These are phyloP conservation scores for Heterohyrax brucei DNA, from an alignment of 2,797 vertebrate genomes.

Conservation along the genomic window DNA sequence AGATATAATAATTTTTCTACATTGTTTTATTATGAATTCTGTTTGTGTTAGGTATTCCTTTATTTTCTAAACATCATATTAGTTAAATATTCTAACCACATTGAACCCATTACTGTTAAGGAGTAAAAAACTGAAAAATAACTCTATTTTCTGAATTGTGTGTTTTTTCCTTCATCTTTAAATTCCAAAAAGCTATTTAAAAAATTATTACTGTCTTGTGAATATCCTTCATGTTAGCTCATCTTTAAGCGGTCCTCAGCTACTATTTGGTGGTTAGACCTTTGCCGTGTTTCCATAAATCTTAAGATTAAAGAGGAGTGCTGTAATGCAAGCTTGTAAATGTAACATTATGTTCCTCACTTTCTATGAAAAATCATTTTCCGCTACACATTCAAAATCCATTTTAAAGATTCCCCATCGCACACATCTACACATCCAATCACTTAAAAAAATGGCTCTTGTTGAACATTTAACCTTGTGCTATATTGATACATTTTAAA, in stretches of 20 bases:
- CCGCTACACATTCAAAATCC: slow-evolving; percentile 12
- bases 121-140: slow-evolving; percentile 21
- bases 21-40: background rate
- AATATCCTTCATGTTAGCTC: background rate
- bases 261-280: slow-evolving; percentile 37
- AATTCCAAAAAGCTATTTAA: background rate
- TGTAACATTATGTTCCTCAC: background rate
- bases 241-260: slow-evolving; percentile 65
- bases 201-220: slow-evolving; percentile 8
- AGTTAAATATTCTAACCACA: background rate
- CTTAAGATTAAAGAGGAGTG: slow-evolving; percentile 56
- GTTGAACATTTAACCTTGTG: slow-evolving; percentile 4
- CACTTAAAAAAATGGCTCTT: background rate
- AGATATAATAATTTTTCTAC: background rate
- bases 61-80: background rate
- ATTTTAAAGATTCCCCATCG: slow-evolving; percentile 19
- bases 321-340: slow-evolving; percentile 28
- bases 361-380: slow-evolving; percentile 57
- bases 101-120: background rate
- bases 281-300: slow-evolving; percentile 75
- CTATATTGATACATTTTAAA: background rate
- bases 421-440: background rate
- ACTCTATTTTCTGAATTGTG: background rate
- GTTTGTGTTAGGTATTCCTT: background rate
- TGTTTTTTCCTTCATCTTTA: background rate